Evolutionary conservation across 2,888 invertebrate genomes (phyloP).

Genomic region (Zootermopsis nevadensis): DNA sequence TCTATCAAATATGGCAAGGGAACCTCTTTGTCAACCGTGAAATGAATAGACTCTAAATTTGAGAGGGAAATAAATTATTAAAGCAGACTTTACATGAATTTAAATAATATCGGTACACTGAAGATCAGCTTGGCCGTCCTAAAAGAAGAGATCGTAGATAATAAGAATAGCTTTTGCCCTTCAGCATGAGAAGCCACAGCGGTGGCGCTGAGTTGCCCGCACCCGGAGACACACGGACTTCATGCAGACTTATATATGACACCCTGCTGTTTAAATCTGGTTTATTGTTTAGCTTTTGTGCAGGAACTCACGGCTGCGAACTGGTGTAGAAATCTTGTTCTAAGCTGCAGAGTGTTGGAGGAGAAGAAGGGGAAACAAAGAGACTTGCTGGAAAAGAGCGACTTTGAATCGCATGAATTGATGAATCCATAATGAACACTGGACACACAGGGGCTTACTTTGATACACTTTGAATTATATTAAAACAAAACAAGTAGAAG

Average conservation of each 20-base stretch:
- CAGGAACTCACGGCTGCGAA: background rate
- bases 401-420: slow-evolving; percentile 39
- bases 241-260: background rate
- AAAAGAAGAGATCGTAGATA: slow-evolving; percentile 17
- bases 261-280: slow-evolving; percentile 35
- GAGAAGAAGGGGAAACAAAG: slow-evolving; percentile 9
- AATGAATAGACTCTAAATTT: background rate
- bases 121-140: background rate
- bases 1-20: background rate
- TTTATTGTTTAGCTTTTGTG: slow-evolving; percentile 27
- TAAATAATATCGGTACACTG: background rate
- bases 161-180: background rate
- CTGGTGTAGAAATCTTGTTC: slow-evolving; percentile 2
- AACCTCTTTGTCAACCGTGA: background rate
- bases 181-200: background rate
- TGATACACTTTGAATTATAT: slow-evolving; percentile 39
- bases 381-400: slow-evolving; percentile 9
- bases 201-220: background rate
- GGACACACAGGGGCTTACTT: slow-evolving; percentile 25
- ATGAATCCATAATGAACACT: slow-evolving; percentile 43
- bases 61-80: background rate
- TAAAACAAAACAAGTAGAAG: background rate
- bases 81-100: background rate
- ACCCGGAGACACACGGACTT: background rate
- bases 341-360: background rate